Percentiles rank a stretch among this genome's conserved stretches.
phyloP scores from a whole-genome alignment of 2,888 invertebrate genomes.

The Sminthurides aquaticus region DNA sequence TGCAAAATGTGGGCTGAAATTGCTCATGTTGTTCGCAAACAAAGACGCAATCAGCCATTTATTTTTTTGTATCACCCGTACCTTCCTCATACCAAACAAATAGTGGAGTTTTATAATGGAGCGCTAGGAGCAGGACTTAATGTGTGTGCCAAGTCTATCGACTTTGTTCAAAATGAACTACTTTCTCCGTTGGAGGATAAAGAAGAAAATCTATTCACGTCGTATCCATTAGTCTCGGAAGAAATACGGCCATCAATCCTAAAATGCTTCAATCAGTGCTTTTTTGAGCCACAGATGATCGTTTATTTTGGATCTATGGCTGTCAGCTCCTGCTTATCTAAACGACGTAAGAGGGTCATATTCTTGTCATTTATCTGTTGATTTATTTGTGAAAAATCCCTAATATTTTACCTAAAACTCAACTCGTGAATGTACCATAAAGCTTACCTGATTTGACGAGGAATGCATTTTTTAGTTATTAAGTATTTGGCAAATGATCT shows the following conservation, averaged over 20 bases:
- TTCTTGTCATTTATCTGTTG: not conserved
- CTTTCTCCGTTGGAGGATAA: constrained; percentile 9
- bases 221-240: constrained; percentile 18
- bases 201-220: constrained; percentile 2
- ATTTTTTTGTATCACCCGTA: constrained; percentile 32
- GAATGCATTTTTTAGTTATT: too few relatives aligned
- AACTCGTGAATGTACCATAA: too few relatives aligned
- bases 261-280: constrained; percentile 20
- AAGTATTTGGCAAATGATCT: not conserved
- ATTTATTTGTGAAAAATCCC: too few relatives aligned
- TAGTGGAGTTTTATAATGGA: constrained; percentile 34
- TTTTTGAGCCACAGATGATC: constrained; percentile 26
- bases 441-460: too few relatives aligned
- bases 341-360: constrained; percentile 14
- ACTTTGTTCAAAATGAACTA: constrained; percentile 19
- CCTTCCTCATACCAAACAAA: constrained; percentile 24
- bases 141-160: constrained; percentile 20
- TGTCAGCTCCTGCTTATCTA: constrained; percentile 16
- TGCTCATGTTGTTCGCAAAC: constrained; percentile 26
- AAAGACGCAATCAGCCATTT: constrained; percentile 29
- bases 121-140: constrained; percentile 11
- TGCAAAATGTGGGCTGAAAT: constrained; percentile 32
- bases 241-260: constrained; percentile 14
- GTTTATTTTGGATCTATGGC: constrained; percentile 27
- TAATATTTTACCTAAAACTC: too few relatives aligned